Evolutionary conservation across 2,888 invertebrate species (phyloP).

Genomic region (Metalampra italica): DNA sequence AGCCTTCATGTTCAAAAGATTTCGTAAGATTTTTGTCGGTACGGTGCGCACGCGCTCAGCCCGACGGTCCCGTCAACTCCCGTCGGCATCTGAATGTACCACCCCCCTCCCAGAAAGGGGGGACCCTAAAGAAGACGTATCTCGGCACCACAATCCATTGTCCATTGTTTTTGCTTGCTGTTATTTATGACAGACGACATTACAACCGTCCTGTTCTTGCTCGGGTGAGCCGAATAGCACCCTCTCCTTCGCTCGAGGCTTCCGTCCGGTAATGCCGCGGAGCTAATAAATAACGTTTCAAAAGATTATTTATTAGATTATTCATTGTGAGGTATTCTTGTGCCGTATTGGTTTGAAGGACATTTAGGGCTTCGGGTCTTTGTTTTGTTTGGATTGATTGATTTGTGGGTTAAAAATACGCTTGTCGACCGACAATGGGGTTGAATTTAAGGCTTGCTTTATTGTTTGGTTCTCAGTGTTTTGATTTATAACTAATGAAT

Average conservation of each 20-base stretch:
- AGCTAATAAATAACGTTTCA: conserved; percentile 72
- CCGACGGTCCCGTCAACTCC: conserved; percentile 24
- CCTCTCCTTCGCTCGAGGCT: conserved; percentile 52
- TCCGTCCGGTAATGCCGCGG: conserved; percentile 66
- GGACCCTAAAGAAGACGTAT: conserved; percentile 74
- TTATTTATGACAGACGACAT: conserved; percentile 75
- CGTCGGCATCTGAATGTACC: conserved; percentile 26
- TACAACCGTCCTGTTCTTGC: conserved; percentile 46
- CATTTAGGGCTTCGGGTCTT: conserved; percentile 47
- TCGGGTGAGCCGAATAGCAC: conserved; percentile 13
- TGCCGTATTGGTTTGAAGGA: conserved; percentile 72
- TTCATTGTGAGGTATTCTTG: conserved; percentile 62
- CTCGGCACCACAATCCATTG: conserved; percentile 73
- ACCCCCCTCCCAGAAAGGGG: conserved; percentile 17
- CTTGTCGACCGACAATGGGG: conserved; percentile 28
- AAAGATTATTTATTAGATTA: conserved; percentile 78
- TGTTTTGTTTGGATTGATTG: conserved; percentile 51
- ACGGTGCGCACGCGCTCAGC: conserved; percentile 40
- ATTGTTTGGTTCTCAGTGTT: background rate
- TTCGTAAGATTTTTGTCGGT: conserved; percentile 1
- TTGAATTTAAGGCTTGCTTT: background rate
- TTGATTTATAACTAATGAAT: background rate
- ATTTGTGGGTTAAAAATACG: conserved; percentile 48
- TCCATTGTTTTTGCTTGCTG: conserved; percentile 76
- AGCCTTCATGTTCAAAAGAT: background rate